Base-by-base conservation (phyloP, 1,140 invertebrate species). In the Ephestia elutella region DNA sequence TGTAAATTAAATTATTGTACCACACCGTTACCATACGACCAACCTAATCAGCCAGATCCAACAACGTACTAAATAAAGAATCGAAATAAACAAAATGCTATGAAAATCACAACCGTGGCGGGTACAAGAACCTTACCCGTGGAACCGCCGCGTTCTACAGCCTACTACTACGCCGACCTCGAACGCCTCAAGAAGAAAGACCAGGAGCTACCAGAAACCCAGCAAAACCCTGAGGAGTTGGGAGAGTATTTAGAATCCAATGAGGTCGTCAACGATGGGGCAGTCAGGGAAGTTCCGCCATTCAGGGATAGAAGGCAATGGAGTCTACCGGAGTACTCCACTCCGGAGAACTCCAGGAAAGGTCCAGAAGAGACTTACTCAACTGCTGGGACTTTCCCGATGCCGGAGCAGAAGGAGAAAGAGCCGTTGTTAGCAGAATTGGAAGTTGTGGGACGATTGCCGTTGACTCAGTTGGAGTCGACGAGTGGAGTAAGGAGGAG, bases 141-240 rank as follows among this genome's bases (percentile, higher is more conserved):
- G 18, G 81, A 86, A 68, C 84, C 77, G 13, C 83, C 84, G 48
- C 85, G 85, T 68, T 82, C 86, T 56, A 87, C 85, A 32, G 82
- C 86, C 0, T 89, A 89, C 62, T 89, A 89, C 67, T 89, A 89
- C 67, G 88, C 83, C 0, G 88, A 89, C 59, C 60, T 89, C 0
- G 82, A 88, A 54, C 68, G 80, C 0, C 70, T 86, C 3, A 87
- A 84, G 8, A 78, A 78, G 54, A 77, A 82, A 51, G 64, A 67
- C 44, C 56, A 49, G 51, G 56, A 68, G 60, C 53, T 44, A 54
- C 35, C 55, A 59, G n/a, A 57, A 61, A 30, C 44, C 56, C 48
- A 20, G 13, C 60, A 68, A 53, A 68, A 71, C 54, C 69, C 67
- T 0, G 70, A 75, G 25, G 75, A 82, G 51, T 60, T 78, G 0